Evolutionary conservation across 2,113 vertebrate species (phyloP), one percentile per base, ranked within the genome.

Genomic region (Colaptes auratus): DNA sequence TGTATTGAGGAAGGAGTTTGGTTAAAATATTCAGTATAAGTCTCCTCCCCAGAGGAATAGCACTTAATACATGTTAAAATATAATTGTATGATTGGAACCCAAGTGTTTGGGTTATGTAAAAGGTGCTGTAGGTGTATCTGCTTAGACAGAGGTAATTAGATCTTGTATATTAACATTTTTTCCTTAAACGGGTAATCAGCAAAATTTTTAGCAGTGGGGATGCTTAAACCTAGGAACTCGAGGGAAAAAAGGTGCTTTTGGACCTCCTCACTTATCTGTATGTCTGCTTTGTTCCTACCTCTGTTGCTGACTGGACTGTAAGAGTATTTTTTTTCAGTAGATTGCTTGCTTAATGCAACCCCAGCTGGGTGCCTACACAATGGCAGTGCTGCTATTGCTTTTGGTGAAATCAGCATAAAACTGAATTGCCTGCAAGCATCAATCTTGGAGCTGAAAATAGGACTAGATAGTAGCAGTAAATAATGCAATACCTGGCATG

Each of bases 71-170:
- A 96, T 10, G 84, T 86, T 95, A 94, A 95, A 76, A 91, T 95
- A 92, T 69, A 92, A 95, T 92, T 91, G 79, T 92, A 92, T 92
- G 95, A 87, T 91, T 93, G 88, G 61, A 65, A 93, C 90, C 95
- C 86, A 92, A 94, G 82, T 93, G 80, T 90, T 96, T 82, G 73
- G 86, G 90, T 96, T 96, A 97, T 91, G 70, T 93, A 92, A 97
- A 96, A 95, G 80, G 92, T 89, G 86, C 52, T 76, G 79, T 96
- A 44, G 91, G 94, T 72, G 84, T 79, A 95, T 53, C 93, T 85
- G 93, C 92, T 91, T 96, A 94, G 84, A 97, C 84, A 92, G 95
- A 96, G 46, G 91, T 94, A 96, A 96, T 96, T 96, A 97, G 96
- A 93, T 84, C 73, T 95, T 86, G 70, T 69, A 94, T 96, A 95